Evolutionary conservation across 2,888 invertebrate species (phyloP), one percentile per base, ranked within the genome.

Genomic region (Cryptocheilus praepositus): DNA sequence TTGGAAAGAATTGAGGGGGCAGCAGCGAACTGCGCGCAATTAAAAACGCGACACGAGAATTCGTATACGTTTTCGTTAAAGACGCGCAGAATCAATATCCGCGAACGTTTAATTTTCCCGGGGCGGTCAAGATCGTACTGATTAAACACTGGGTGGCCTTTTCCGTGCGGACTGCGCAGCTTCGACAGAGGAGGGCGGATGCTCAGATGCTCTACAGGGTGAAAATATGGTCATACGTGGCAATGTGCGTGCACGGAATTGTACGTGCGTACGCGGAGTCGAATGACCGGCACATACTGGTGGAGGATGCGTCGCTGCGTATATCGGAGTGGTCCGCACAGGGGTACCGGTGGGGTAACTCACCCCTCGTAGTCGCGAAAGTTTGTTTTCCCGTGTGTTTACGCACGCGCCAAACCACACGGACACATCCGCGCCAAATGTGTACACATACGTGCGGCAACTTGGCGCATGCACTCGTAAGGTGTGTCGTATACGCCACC

Each of bases 341-440:
- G 52, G 51, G 45, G 46, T 13, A 21, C 44, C 62, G 64, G 57
- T 57, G 64, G 65, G 71, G 62, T 68, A 66, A 63, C 61, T 76
- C 73, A 63, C 73, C 69, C 68, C 75, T 64, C 46, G 54, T 64
- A 45, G 67, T 67, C 71, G 64, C 62, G 55, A 76, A 78, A 78
- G 67, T 78, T 78, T 76, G 58, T 64, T 73, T 64, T 67, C 75
- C 54, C 46, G 61, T 53, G 64, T 73, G 70, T 78, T 78, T 74
- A 79, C 76, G 71, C 79, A 79, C 68, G 77, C 77, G 77, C 73
- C 64, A 61, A 46, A 67, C 73, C 68, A 54, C 55, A 21, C 66
- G 69, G 63, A 64, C 67, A 68, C 64, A 28, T 13, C 56, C 22
- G 56, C 62, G 61, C 49, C 61, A 28, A 16, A n/a, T 18, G 2